Evolutionary conservation across 2,888 invertebrate species (phyloP).

Genomic region (Orthonychiurus folsomi): DNA sequence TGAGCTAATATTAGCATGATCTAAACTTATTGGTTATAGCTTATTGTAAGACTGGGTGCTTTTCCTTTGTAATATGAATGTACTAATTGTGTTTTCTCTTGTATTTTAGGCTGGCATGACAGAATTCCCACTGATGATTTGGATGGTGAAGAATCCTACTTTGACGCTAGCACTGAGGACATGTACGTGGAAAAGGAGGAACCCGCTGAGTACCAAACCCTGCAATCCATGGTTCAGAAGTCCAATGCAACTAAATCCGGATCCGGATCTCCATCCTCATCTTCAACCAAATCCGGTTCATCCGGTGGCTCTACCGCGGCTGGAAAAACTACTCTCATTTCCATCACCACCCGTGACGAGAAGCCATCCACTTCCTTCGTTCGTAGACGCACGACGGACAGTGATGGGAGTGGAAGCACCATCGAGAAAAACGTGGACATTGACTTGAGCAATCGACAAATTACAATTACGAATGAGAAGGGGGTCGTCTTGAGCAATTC

Average conservation of each 20-base stretch:
- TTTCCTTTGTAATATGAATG: no score
- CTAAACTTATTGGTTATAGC: no score
- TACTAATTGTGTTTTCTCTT: not conserved
- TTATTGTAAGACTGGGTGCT: no score
- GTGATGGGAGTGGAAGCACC: not conserved
- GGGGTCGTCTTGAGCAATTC: not conserved
- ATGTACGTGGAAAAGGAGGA: no score
- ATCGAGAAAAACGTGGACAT: not conserved
- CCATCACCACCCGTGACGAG: not conserved
- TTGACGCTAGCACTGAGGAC: no score
- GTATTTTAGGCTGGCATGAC: not conserved
- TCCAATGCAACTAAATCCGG: no score
- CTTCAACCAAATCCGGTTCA: not conserved
- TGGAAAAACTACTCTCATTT: not conserved
- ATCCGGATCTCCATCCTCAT: constrained; percentile 2
- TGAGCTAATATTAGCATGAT: no score
- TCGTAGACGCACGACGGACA: not conserved
- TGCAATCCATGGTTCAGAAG: no score
- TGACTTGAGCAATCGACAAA: not conserved
- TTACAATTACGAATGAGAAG: not conserved
- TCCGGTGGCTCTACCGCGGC: not conserved
- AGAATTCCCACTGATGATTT: not conserved
- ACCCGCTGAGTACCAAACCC: no score
- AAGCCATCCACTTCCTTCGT: not conserved
- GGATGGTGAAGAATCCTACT: not conserved